Conservation (phyloP, 2,797 vertebrate species). For the Silurus lanzhouensis region DNA sequence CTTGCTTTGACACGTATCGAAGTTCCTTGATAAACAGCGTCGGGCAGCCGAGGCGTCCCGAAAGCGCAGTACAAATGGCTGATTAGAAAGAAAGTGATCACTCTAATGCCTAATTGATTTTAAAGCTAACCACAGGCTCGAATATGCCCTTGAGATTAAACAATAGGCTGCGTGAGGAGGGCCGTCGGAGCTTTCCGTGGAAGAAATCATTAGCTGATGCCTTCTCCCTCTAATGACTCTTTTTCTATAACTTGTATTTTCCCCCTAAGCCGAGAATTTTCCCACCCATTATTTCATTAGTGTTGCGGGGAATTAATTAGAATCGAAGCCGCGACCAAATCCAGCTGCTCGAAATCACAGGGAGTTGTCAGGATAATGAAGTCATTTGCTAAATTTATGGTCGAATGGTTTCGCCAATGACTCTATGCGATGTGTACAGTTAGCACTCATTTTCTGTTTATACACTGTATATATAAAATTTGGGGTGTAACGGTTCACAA, state of each 20-base stretch:
- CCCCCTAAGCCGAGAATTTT: conserved; percentile 1
- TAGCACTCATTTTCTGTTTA: not conserved
- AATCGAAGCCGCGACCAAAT: not conserved
- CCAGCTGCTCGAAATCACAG: conserved; percentile 9
- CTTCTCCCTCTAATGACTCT: conserved; percentile 68
- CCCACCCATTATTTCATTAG: conserved; percentile 21
- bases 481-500: no score
- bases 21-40: conserved; percentile 60
- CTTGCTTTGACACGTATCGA: conserved; percentile 35
- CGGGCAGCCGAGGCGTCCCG: conserved; percentile 63
- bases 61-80: conserved; percentile 68
- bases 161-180: conserved; percentile 64
- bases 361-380: conserved; percentile 4
- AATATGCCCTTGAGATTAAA: conserved; percentile 67
- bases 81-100: conserved; percentile 68
- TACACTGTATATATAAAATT: not conserved
- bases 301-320: conserved; percentile 11
- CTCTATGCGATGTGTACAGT: not conserved
- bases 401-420: not conserved
- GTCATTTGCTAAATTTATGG: not conserved
- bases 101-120: conserved; percentile 77
- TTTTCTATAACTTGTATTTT: conserved; percentile 52
- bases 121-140: conserved; percentile 62
- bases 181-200: conserved; percentile 61
- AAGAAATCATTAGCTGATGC: conserved; percentile 70